Conservation (phyloP, 2,888 invertebrate genomes). For the Lordiphosa fenestrarum region DNA sequence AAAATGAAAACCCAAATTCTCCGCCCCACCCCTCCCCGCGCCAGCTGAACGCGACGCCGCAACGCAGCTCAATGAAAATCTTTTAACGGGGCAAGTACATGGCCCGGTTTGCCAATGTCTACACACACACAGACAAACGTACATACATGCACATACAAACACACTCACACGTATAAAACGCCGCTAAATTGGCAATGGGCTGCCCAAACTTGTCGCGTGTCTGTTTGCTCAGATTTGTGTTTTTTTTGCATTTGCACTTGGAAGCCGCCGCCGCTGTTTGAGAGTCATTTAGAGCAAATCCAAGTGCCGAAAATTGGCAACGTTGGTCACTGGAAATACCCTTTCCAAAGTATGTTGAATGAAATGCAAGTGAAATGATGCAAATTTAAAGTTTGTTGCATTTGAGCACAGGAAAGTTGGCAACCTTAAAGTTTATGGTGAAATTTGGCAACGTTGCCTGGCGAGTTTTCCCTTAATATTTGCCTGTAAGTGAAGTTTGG, state of each 20-base stretch:
- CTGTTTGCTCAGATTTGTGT: slow-evolving; percentile 7
- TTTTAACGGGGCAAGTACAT: slow-evolving; percentile 42
- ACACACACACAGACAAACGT: slow-evolving; percentile 14
- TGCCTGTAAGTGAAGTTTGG: no score
- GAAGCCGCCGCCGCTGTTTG: no score
- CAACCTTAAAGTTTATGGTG: not conserved
- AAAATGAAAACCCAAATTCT: slow-evolving; percentile 43
- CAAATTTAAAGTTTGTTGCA: not conserved
- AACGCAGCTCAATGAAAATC: slow-evolving; percentile 24
- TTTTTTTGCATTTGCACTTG: slow-evolving; percentile 13
- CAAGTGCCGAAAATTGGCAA: not conserved
- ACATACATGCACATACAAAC: slow-evolving; percentile 4
- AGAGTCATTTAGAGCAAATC: slow-evolving; percentile 4
- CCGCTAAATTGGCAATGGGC: slow-evolving; percentile 54
- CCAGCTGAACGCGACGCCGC: slow-evolving; percentile 1
- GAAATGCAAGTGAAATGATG: not conserved
- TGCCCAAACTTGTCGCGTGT: slow-evolving; percentile 25
- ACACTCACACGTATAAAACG: slow-evolving; percentile 33
- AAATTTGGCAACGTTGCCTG: no score
- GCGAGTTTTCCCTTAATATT: no score
- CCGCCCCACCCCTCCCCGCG: no score
- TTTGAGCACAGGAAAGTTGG: not conserved
- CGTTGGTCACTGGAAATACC: not conserved
- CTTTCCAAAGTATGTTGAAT: not conserved
- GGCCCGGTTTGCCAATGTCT: slow-evolving; percentile 10